Evolutionary conservation across 2,113 vertebrate species (phyloP).

Genomic region (Anguilla japonica): DNA sequence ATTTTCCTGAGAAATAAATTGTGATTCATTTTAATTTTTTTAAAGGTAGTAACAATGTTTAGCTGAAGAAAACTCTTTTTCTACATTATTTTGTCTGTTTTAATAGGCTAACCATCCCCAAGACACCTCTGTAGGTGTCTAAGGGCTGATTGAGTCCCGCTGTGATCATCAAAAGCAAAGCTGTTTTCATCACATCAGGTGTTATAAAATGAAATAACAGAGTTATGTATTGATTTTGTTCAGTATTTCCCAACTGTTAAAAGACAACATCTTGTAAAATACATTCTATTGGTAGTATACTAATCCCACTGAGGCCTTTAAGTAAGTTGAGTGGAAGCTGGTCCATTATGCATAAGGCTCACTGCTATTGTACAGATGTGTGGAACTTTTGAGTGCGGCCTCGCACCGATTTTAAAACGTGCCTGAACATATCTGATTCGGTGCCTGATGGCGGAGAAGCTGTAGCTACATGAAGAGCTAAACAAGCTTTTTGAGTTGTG

Average conservation of each 20-base stretch:
- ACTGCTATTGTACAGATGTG: not conserved
- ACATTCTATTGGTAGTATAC: constrained; percentile 35
- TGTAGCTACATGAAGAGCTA: constrained; percentile 21
- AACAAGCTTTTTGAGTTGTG: constrained; percentile 31
- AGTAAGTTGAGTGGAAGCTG: constrained; percentile 17
- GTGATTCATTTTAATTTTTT: not conserved
- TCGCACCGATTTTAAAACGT: constrained; percentile 5
- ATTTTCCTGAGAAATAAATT: too few relatives aligned
- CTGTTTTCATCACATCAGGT: not conserved
- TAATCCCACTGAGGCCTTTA: constrained; percentile 43
- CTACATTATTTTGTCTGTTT: too few relatives aligned
- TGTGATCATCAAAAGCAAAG: not conserved
- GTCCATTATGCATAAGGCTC: constrained; percentile 36
- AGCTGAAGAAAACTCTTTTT: not conserved
- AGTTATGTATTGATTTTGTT: not conserved
- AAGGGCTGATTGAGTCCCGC: not conserved
- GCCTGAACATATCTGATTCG: constrained; percentile 15
- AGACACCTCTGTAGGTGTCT: not conserved
- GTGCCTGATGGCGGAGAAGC: constrained; percentile 3
- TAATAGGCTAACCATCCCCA: too few relatives aligned
- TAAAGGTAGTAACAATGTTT: not conserved
- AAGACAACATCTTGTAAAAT: not conserved
- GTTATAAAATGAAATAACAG: not conserved
- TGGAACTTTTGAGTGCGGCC: not conserved
- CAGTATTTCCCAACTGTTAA: not conserved